phyloP scores from a whole-genome alignment of 1,140 invertebrate species.

The Onthophagus taurus region DNA sequence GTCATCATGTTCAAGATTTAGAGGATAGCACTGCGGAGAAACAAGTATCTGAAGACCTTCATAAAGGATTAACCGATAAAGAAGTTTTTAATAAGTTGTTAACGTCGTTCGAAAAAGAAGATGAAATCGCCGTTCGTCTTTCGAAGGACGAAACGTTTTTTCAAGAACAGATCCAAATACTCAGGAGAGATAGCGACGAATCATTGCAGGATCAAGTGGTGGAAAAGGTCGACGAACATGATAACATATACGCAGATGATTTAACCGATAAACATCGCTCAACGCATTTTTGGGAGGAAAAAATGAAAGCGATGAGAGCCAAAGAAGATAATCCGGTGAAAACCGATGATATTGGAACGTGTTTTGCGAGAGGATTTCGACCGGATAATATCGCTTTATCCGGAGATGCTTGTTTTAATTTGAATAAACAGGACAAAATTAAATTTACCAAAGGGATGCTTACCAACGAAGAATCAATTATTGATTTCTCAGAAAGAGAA shows the following conservation, averaged over 20 bases:
- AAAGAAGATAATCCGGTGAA: slow-evolving; percentile 12
- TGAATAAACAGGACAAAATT: slow-evolving; percentile 14
- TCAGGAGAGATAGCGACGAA: slow-evolving; percentile 7
- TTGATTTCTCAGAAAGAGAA: slow-evolving; percentile 23
- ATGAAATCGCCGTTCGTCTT: slow-evolving; percentile 19
- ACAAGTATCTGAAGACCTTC: slow-evolving; percentile 9
- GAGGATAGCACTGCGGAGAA: no score
- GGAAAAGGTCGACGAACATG: neutral
- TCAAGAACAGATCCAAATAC: slow-evolving; percentile 2
- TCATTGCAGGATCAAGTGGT: neutral
- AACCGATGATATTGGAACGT: slow-evolving; percentile 22
- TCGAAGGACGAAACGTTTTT: slow-evolving; percentile 23
- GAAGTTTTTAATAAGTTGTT: slow-evolving; percentile 26
- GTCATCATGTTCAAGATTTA: no score
- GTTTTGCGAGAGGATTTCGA: slow-evolving; percentile 25
- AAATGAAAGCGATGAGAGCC: slow-evolving; percentile 4
- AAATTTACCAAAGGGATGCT: slow-evolving; percentile 11
- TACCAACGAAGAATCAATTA: slow-evolving; percentile 15
- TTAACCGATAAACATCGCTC: neutral
- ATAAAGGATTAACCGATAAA: slow-evolving; percentile 15
- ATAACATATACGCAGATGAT: slow-evolving; percentile 4
- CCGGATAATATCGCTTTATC: slow-evolving; percentile 21
- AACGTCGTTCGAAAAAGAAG: slow-evolving; percentile 24
- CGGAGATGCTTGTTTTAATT: slow-evolving; percentile 20
- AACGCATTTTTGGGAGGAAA: slow-evolving; percentile 10